phyloP scores from a whole-genome alignment of 2,888 invertebrate species.

The Emmelina monodactyla region DNA sequence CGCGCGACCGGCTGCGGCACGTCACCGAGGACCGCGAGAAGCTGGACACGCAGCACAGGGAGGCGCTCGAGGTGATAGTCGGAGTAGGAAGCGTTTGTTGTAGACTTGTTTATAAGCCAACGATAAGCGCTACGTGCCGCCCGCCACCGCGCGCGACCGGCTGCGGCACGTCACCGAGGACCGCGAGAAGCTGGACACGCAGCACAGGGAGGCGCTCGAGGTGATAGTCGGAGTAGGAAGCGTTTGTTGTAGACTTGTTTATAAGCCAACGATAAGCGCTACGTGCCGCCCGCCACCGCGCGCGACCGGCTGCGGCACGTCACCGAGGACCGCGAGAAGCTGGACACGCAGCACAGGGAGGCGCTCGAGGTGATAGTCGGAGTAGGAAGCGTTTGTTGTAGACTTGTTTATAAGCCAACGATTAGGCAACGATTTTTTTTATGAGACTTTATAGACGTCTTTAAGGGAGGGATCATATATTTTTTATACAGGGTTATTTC shows the following conservation, averaged over 20 bases:
- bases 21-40: conserved; percentile 69
- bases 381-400: no score
- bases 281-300: conserved; percentile 67
- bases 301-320: conserved; percentile 70
- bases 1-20: conserved; percentile 69
- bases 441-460: no score
- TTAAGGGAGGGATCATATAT: no score
- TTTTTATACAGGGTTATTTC: no score
- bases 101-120: no score
- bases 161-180: conserved; percentile 69
- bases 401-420: no score
- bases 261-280: no score
- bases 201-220: conserved; percentile 57
- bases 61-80: conserved; percentile 55
- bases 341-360: conserved; percentile 62
- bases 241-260: no score
- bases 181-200: conserved; percentile 65
- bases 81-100: no score
- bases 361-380: conserved; percentile 57
- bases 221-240: no score
- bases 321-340: conserved; percentile 66
- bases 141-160: conserved; percentile 69
- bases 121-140: conserved; percentile 63
- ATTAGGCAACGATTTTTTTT: no score
- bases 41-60: conserved; percentile 63